Base-by-base conservation (phyloP, 2,888 invertebrate species). In the Netelia virgata region DNA sequence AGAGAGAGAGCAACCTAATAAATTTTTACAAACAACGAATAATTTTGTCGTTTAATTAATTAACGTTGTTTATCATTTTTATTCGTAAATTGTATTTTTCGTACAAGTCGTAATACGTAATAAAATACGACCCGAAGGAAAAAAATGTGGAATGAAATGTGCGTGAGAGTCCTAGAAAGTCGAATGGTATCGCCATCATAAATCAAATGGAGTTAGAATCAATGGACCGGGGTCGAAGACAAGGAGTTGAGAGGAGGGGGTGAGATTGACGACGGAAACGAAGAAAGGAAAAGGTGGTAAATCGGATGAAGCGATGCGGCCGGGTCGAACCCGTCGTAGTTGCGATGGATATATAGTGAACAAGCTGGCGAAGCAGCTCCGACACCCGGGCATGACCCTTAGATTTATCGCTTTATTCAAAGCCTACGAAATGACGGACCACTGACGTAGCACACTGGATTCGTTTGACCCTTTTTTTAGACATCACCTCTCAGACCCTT, bases 331-430 rank as follows among this genome's bases (percentile, higher is more conserved):
- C 63, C 80, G 64, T 74, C 43, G 69, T 66, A 20, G 20, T 66
- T 53, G 36, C 55, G 53, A 43, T 16, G 14, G 70, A 10, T 55
- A 41, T 14, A 73, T 61, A 59, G 57, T 41, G 77, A 82, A 68
- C 55, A 68, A 73, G 66, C 59, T 47, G 50, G 59, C 68, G 43
- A 68, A 63, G 57, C 50, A 73, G 43, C 36, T 41, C 72, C 68
- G 59, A 68, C 55, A 72, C 79, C 36, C 69, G 14, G 18, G 10
- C 69, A 14, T 82, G 69, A 70, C 50, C 75, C 77, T 70, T 79
- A 81, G 89, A 90, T 90, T 90, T 88, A 90, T 90, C 88, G 90
- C 88, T 90, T 89, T 89, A 90, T 90, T 90, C 87, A 90, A 88
- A 89, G 86, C 88, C 81, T 70, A 78, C 73, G 81, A 86, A 84